These are phyloP conservation scores for Drosophila testacea DNA, from an alignment of 2,888 invertebrate genomes.

Conservation along the genomic window DNA sequence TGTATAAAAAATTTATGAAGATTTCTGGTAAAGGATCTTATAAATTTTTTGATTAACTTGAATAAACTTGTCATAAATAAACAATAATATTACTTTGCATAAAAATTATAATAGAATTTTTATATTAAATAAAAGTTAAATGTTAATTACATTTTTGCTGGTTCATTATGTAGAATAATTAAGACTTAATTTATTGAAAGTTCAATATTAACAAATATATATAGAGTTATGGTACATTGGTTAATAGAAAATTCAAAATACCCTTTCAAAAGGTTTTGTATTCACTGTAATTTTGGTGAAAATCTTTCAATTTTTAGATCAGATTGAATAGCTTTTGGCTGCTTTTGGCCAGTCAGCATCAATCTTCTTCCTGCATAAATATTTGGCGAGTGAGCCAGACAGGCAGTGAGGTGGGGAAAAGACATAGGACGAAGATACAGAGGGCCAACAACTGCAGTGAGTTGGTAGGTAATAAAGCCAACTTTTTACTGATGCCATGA, in stretches of 20 bases:
- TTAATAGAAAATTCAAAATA: conserved; percentile 10
- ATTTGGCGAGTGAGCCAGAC: conserved; percentile 55
- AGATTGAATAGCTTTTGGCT: conserved; percentile 50
- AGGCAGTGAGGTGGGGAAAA: background rate
- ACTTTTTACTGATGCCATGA: conserved; percentile 74
- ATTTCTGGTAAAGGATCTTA: too few relatives aligned
- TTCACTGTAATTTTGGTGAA: conserved; percentile 33
- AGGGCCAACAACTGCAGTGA: conserved; percentile 50
- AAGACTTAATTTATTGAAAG: too few relatives aligned
- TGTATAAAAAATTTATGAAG: too few relatives aligned
- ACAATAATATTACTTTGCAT: background rate
- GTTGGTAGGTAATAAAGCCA: conserved; percentile 70
- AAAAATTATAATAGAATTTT: background rate
- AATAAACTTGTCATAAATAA: too few relatives aligned
- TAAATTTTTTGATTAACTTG: too few relatives aligned
- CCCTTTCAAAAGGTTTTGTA: conserved; percentile 10
- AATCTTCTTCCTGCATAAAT: conserved; percentile 74
- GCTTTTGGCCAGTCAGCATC: conserved; percentile 67
- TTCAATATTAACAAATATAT: too few relatives aligned
- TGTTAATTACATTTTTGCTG: too few relatives aligned
- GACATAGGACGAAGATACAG: background rate
- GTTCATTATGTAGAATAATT: too few relatives aligned
- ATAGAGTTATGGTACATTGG: background rate
- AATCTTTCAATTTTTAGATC: conserved; percentile 50
- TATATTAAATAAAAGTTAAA: background rate